These are phyloP conservation scores for Lemur catta DNA, from an alignment of 2,797 vertebrate species.

Conservation along the genomic window DNA sequence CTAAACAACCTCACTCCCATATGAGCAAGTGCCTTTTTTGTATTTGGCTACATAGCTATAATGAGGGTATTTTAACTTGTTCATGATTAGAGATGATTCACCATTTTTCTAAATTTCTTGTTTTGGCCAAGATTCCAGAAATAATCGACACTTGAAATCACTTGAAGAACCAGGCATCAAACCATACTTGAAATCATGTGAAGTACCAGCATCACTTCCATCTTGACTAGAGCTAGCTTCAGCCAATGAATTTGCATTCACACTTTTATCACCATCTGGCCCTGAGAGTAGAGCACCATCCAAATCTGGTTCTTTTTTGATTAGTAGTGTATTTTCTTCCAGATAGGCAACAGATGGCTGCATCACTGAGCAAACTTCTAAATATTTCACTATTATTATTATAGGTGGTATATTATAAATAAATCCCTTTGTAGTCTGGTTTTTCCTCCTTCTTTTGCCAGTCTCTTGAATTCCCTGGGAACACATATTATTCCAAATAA, in stretches of 20 bases:
- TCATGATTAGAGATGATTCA: constrained; percentile 90
- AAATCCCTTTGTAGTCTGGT: constrained; percentile 94
- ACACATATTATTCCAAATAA: constrained; percentile 95
- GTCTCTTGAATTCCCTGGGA: constrained; percentile 88
- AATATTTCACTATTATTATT: constrained; percentile 89
- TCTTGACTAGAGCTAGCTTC: constrained; percentile 68
- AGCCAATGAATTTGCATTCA: constrained; percentile 64
- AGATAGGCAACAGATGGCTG: constrained; percentile 93
- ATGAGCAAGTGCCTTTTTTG: constrained; percentile 99
- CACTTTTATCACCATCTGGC: constrained; percentile 63
- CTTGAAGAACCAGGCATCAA: constrained; percentile 86
- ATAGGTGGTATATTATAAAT: constrained; percentile 95
- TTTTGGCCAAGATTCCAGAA: constrained; percentile 92
- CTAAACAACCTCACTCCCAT: constrained; percentile 98
- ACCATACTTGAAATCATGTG: constrained; percentile 83
- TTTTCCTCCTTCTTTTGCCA: constrained; percentile 95
- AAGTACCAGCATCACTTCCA: constrained; percentile 70
- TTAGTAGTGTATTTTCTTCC: constrained; percentile 94
- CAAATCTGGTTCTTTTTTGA: constrained; percentile 92
- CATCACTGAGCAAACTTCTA: constrained; percentile 93
- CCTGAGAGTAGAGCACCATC: constrained; percentile 71
- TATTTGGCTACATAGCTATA: constrained; percentile 99
- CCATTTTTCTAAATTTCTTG: constrained; percentile 94
- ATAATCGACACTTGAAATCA: constrained; percentile 89
- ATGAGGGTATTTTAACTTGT: constrained; percentile 99